Percentiles rank a stretch among this genome's conserved stretches.
phyloP scores from a whole-genome alignment of 2,113 vertebrate genomes.

The Catharus fuscescens region DNA sequence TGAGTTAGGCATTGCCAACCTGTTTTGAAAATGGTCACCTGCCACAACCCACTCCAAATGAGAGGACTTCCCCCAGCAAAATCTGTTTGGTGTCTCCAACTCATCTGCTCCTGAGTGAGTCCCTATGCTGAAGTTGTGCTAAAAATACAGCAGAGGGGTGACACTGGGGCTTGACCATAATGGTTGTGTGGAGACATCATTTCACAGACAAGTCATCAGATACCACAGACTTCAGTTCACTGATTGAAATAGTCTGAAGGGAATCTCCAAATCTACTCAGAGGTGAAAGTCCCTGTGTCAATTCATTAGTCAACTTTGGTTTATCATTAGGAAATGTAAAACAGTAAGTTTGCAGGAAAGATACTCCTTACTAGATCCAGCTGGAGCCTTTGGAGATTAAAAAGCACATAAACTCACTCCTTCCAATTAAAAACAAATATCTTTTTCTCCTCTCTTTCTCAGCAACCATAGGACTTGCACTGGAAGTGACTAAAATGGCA shows the following conservation, averaged over 20 bases:
- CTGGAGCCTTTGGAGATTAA: neutral
- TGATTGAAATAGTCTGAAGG: neutral
- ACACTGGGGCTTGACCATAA: neutral
- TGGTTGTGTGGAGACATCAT: neutral
- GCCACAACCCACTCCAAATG: neutral
- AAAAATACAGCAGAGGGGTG: neutral
- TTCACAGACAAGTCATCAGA: neutral
- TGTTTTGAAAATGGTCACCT: neutral
- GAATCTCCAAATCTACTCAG: neutral
- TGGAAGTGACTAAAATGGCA: neutral
- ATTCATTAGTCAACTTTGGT: neutral
- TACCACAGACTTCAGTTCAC: neutral
- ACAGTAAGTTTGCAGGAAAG: neutral
- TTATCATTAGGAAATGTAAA: slow-evolving; percentile 4
- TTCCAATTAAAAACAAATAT: neutral
- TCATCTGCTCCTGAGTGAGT: neutral
- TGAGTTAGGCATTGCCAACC: neutral
- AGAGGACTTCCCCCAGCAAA: neutral
- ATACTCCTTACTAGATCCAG: neutral
- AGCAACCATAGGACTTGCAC: neutral
- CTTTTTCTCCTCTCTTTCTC: neutral
- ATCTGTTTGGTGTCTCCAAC: neutral
- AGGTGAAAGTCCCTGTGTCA: neutral
- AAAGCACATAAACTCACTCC: neutral
- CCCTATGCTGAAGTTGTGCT: neutral